Evolutionary conservation across 1,140 invertebrate species (phyloP).

Genomic region (Aplysia californica): DNA sequence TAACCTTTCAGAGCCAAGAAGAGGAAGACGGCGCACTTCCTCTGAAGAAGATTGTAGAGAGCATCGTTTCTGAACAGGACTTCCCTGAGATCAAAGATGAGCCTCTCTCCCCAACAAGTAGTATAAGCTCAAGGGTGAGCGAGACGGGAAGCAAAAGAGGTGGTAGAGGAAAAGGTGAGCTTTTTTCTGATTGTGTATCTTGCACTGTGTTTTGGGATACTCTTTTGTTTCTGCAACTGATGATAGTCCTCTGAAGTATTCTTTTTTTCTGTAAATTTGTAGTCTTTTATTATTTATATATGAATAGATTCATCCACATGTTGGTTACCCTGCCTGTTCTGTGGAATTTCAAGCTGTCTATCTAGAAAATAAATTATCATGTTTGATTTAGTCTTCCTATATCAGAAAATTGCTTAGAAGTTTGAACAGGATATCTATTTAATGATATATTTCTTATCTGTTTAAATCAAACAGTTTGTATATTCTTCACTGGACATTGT

Average conservation of each 20-base stretch:
- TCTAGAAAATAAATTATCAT: too few relatives aligned
- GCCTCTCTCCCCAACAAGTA: constrained; percentile 59
- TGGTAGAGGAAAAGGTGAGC: constrained; percentile 14
- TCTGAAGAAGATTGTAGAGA: background rate
- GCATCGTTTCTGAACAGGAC: constrained; percentile 9
- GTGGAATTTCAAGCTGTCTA: too few relatives aligned
- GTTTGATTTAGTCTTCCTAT: too few relatives aligned
- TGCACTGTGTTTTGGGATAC: background rate
- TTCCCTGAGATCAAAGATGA: constrained; percentile 52
- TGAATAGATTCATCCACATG: too few relatives aligned
- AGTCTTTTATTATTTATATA: too few relatives aligned
- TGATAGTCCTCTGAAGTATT: background rate
- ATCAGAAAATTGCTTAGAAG: too few relatives aligned
- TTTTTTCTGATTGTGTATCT: background rate
- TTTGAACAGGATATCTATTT: too few relatives aligned
- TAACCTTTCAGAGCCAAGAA: too few relatives aligned
- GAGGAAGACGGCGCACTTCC: constrained; percentile 24
- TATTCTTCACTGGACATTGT: too few relatives aligned
- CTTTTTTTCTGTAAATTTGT: background rate
- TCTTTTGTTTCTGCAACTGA: background rate
- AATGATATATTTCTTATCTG: too few relatives aligned
- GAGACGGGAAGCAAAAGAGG: constrained; percentile 49
- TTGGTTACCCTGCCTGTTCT: too few relatives aligned
- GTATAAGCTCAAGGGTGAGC: constrained; percentile 59
- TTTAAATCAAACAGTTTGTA: too few relatives aligned